Conservation (phyloP, 2,797 vertebrate species). For the Sarcoramphus papa region DNA sequence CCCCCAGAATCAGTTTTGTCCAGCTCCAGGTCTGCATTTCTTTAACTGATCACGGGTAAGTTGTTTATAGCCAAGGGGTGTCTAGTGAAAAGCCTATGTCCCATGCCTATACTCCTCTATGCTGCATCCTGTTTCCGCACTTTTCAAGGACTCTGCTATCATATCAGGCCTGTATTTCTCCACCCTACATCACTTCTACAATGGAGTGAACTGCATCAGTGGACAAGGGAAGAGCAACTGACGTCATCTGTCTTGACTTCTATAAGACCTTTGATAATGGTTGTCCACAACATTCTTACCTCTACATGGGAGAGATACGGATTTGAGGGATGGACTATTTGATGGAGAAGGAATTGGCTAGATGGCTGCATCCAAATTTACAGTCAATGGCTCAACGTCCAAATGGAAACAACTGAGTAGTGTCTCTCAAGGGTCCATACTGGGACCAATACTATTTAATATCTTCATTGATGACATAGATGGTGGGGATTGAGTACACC, state of each 20-base stretch:
- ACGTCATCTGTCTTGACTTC: not conserved
- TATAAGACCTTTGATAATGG: not conserved
- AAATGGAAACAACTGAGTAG: not conserved
- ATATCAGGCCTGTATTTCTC: not conserved
- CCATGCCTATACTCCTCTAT: not conserved
- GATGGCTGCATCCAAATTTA: not conserved
- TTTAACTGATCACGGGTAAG: not conserved
- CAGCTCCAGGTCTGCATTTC: not conserved
- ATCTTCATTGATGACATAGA: not conserved
- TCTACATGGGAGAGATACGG: not conserved
- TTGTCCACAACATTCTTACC: not conserved
- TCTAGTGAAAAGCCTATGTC: not conserved
- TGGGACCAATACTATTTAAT: not conserved
- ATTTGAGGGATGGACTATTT: not conserved
- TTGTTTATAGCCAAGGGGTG: not conserved
- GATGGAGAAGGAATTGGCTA: not conserved
- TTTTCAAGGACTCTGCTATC: not conserved
- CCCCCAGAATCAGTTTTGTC: not conserved
- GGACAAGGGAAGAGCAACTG: not conserved
- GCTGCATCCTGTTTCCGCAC: not conserved
- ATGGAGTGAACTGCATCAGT: not conserved
- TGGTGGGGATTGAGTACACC: not conserved
- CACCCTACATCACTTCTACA: not conserved
- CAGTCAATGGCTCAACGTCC: not conserved
- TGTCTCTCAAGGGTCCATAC: fast-evolving